Evolutionary conservation across 2,888 invertebrate species (phyloP).

Genomic region (Sarcophaga carnaria): DNA sequence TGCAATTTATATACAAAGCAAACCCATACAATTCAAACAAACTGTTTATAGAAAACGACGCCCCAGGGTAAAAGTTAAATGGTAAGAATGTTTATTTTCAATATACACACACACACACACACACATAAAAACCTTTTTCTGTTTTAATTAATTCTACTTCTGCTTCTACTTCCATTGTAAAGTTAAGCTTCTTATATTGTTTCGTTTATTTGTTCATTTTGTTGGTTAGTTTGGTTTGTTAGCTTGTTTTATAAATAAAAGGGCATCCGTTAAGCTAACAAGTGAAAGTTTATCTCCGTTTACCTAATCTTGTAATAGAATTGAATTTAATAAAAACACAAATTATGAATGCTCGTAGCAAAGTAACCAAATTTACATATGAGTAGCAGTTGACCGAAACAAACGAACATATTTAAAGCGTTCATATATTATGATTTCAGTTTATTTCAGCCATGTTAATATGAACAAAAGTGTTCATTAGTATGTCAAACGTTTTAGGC

Average conservation of each 20-base stretch:
- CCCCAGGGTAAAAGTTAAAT: neutral
- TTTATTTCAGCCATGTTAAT: neutral
- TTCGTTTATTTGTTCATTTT: neutral
- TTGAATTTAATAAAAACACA: neutral
- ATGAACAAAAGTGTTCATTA: neutral
- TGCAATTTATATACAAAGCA: neutral
- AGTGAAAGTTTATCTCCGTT: slow-evolving; percentile 41
- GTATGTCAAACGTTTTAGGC: neutral
- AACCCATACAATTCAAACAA: neutral
- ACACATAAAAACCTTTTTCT: neutral
- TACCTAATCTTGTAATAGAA: slow-evolving; percentile 2
- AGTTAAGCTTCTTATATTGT: neutral
- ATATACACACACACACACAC: neutral
- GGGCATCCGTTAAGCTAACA: neutral
- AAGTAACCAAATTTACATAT: neutral
- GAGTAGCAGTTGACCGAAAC: neutral
- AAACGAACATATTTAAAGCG: neutral
- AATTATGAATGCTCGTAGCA: neutral
- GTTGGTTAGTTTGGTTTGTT: no score
- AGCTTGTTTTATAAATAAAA: neutral
- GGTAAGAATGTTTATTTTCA: slow-evolving; percentile 8
- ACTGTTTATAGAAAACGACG: neutral
- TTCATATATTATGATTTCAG: no score
- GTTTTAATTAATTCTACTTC: slow-evolving; percentile 10
- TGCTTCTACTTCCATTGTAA: neutral